A percentile compares a stretch with the other conserved stretches of the same genome.
Conservation (phyloP, 2,113 vertebrate genomes). For the Bubo bubo region DNA sequence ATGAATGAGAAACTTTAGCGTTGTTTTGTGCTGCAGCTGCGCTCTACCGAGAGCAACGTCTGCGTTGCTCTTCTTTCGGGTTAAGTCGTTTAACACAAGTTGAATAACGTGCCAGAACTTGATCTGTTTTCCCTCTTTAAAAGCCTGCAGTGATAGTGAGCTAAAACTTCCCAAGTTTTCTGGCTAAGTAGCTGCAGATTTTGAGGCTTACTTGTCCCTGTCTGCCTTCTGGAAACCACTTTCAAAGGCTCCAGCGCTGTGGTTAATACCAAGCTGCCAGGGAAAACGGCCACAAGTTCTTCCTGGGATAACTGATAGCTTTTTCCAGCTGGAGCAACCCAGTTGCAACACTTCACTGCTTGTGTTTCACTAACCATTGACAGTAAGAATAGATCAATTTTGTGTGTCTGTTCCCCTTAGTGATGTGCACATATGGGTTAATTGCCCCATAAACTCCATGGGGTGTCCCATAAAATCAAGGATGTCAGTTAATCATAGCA, state of each 20-base stretch:
- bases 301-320: background rate
- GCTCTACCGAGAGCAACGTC: fast-evolving
- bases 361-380: background rate
- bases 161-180: background rate
- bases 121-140: background rate
- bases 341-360: background rate
- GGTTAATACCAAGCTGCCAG: background rate
- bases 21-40: background rate
- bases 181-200: background rate
- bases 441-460: background rate
- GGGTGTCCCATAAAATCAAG: background rate
- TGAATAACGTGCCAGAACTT: background rate
- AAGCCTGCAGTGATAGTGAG: background rate
- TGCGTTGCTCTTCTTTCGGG: background rate
- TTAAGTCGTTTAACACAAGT: background rate
- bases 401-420: background rate
- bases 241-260: background rate
- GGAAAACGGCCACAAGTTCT: background rate
- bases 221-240: background rate
- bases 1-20: background rate
- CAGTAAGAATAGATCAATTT: background rate
- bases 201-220: background rate
- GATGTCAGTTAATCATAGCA: background rate
- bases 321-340: background rate
- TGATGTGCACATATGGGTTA: fast-evolving